Evolutionary conservation across 2,888 invertebrate genomes (phyloP).

Genomic region (Tenthredo mesomela): DNA sequence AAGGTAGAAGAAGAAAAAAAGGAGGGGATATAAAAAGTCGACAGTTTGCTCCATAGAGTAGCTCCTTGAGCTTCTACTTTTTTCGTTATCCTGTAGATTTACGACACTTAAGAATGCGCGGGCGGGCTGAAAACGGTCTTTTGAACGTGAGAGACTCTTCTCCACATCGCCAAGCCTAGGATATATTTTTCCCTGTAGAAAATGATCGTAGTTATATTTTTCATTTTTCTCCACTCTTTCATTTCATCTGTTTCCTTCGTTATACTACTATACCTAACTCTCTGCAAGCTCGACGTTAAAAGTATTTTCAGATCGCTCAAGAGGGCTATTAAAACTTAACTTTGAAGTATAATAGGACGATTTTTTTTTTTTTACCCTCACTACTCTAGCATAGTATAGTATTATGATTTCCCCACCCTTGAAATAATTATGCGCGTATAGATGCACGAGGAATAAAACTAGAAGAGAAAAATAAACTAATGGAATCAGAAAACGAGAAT

Average conservation of each 20-base stretch:
- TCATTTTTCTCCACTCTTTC: not conserved
- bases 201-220: slow-evolving; percentile 1
- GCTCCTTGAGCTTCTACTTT: slow-evolving; percentile 39
- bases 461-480: not conserved
- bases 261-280: too few species aligned
- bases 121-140: slow-evolving; percentile 43
- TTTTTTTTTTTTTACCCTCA: not conserved
- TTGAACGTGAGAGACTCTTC: slow-evolving; percentile 23
- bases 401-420: slow-evolving; percentile 1
- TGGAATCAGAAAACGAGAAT: too few species aligned
- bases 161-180: not conserved
- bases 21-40: slow-evolving; percentile 11
- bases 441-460: not conserved
- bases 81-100: slow-evolving; percentile 47
- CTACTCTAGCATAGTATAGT: not conserved
- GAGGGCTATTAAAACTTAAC: slow-evolving; percentile 4
- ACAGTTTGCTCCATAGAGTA: slow-evolving; percentile 33
- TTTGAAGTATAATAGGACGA: slow-evolving; percentile 23
- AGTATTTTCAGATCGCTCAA: slow-evolving; percentile 9
- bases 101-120: slow-evolving; percentile 39
- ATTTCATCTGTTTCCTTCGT: not conserved
- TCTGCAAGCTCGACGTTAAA: not conserved
- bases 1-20: not conserved
- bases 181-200: slow-evolving; percentile 2
- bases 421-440: not conserved